Evolutionary conservation across 2,113 vertebrate genomes (phyloP), one percentile per base, ranked within the genome.

Genomic region (Natator depressus): DNA sequence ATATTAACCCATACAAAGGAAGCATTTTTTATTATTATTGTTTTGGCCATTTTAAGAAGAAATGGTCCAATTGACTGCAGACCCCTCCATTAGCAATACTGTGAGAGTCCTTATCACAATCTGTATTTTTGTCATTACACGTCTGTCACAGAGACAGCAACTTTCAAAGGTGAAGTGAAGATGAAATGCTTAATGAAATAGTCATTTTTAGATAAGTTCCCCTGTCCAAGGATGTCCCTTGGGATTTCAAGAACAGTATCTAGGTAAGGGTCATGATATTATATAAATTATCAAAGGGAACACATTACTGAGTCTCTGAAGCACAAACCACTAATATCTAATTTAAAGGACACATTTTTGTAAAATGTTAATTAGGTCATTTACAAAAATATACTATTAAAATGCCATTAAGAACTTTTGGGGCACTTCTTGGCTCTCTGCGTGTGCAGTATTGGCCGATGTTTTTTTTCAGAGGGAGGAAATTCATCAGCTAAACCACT

Each of bases 281-380:
- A 51, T 88, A 78, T 80, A 90, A 38, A 46, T 53, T 88, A 79
- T 69, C 94, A 49, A 95, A 93, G 54, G 50, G 88, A 94, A 90
- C 20, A 31, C 0, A 1, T 93, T 91, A 82, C 6, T 93, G 87
- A 95, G 82, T 93, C 80, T 97, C 85, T 94, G 85, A 94, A 92
- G 87, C 72, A 83, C 6, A 65, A 54, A 89, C 59, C 13, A 59
- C 10, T 84, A 87, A 82, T 86, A 76, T 81, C 78, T 91, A 96
- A 94, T 59, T 96, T 94, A 94, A 95, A 92, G 79, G n/a, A 81
- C 54, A 79, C 80, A 6, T 72, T 90, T 96, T n/a, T 91, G 14
- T 83, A 96, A 91, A 94, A 96, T 95, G 75, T 89, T 97, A 84
- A 96, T 96, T 96, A 90, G 93, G 84, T 91, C 27, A 90, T 95